Base-by-base conservation (phyloP, 2,113 vertebrate genomes). In the Lagopus leucura region DNA sequence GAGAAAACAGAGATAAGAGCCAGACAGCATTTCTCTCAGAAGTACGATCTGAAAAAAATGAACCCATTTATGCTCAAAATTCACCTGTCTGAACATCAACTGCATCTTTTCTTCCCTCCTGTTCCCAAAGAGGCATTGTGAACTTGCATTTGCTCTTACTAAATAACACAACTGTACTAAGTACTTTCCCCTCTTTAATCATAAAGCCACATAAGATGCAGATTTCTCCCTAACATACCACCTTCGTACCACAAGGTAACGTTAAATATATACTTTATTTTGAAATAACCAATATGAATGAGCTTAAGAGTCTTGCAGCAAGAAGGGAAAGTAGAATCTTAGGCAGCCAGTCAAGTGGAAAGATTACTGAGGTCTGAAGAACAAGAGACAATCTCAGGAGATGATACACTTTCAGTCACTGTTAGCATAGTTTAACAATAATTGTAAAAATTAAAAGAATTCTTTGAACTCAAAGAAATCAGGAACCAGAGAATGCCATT, bases 31-130 rank as follows among this genome's bases (percentile, higher is more conserved):
- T 66, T 66, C 24, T 66, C 81, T 82, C 45, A 40, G n/a, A 89
- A 83, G 12, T 12, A 11, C 10, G 11, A 75, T 0, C 0, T 40
- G 0, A 20, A 79, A 75, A 42, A 89, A 70, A 48, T 22, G 36
- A 76, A 69, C 8, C 10, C 55, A 50, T 24, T 63, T 10, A 58
- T 11, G 8, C 17, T 30, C 12, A 25, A 74, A 74, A 75, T 36
- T 9, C 25, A 60, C 32, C 61, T 8, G 43, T 79, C 43, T 50
- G 25, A 70, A 30, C 3, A 86, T 64, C 10, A 81, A 25, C 48
- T 55, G 32, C 11, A 60, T 18, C 9, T 61, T 90, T 52, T 48
- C 28, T 71, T 57, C 24, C 15, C 32, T 75, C 45, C 34, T 12
- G 2, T n/a, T 28, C 78, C 58, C 57, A 89, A 57, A 36, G 16